Base-by-base conservation (phyloP, 2,113 vertebrate genomes). In the Chlorocebus sabaeus region DNA sequence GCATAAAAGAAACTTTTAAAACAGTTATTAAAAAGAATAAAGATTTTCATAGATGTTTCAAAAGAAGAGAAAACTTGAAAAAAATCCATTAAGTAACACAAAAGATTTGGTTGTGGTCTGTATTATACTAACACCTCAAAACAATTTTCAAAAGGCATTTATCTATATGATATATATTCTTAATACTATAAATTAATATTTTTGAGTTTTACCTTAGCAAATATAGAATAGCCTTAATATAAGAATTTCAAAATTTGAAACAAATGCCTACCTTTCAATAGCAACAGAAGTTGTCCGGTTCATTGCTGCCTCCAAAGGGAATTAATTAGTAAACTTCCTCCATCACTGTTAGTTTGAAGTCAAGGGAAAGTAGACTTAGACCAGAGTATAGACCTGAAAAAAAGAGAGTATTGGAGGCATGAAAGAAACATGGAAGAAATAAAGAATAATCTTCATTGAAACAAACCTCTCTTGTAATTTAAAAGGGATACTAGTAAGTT, bases 251-350 rank as follows among this genome's bases (percentile, higher is more conserved):
- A 79, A 87, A 93, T n/a, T 11, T 57, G 67, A 91, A 96, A 83
- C 38, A 92, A 72, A 38, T 70, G 78, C 61, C 89, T 93, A 79
- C 20, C 11, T 95, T 93, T 92, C 23, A 68, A 79, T 48, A 90
- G 18, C 25, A 86, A 50, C 14, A 73, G 35, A 87, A 68, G 23
- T 55, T 93, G 61, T 76, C 55, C 40, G 40, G 6, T 64, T 92
- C 82, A 92, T 84, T 94, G 72, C 11, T 30, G n/a, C 94, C 17
- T 97, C 97, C 94, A 93, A 76, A 89, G 91, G 89, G 91, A 97
- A 95, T 93, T 95, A 96, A 97, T 98, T 97, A 97, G 86, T 91
- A 73, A 89, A 94, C 17, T 89, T 94, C 27, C 64, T 90, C 27
- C 11, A 75, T 68, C 59, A 88, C 43, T 89, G 55, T 38, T 45